Evolutionary conservation across 1,140 invertebrate species (phyloP), one percentile per base, ranked within the genome.

Genomic region (Drosophila varians): DNA sequence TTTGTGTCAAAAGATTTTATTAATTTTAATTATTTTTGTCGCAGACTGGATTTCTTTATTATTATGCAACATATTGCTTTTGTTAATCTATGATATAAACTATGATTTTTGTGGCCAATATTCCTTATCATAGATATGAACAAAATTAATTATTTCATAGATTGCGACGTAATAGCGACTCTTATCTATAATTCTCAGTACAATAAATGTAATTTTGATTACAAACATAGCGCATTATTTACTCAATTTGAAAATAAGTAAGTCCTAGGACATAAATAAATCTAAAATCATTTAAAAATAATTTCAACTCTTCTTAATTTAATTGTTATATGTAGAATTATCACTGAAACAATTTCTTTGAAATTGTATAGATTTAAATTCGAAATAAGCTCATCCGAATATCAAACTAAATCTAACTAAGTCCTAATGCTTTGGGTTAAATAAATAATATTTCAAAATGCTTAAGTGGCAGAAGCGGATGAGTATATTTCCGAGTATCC

Each of bases 401-500:
- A 12, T 38, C 3, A 7, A 38, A 38, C 12, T 38, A 31, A 4
- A 31, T 31, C 28, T 4, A 26, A 26, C 25, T 26, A 26, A 26
- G 7, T 5, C 5, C 28, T 16, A 14, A 16, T 9, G 12, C 1
- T 38, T 12, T 8, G 14, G 36, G n/a, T 14, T 14, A 38, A 36
- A 16, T 38, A 38, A 31, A 31, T 31, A 31, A 0, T 31, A 31
- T 4, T 31, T 31, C 8, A 38, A 4, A 45, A 45, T 45, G 18
- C 11, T n/a, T 28, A 16, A 7, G 36, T 4, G 4, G 36, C 36
- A 14, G 14, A 16, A 18, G 16, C 11, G 7, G 34, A n/a, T 49
- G 45, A 49, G 45, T 73, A 55, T 48, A 55, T 18, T 34, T 28
- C 14, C 23, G 7, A 18, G 40, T 16, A 46, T 23, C n/a, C 25